phyloP scores from a whole-genome alignment of 1,140 invertebrate species.

The Drosophila suzukii region DNA sequence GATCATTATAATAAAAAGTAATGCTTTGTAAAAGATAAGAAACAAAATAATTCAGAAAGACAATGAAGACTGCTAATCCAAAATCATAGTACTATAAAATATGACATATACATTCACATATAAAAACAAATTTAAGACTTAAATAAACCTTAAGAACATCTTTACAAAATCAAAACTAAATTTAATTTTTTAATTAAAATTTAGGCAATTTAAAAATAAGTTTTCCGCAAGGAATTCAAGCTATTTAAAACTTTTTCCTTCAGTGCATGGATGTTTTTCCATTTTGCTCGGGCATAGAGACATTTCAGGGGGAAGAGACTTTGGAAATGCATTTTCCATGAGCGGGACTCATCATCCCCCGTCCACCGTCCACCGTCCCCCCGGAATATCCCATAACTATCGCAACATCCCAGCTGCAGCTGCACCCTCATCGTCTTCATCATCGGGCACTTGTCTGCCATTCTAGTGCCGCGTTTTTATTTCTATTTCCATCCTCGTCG shows the following conservation, averaged over 20 bases:
- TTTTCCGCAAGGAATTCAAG: not conserved
- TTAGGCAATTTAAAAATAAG: not conserved
- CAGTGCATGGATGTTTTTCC: not conserved
- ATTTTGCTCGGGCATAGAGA: not conserved
- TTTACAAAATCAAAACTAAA: not conserved
- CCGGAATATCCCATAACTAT: not conserved
- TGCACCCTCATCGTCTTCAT: conserved; percentile 30
- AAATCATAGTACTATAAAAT: not conserved
- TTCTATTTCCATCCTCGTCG: conserved; percentile 40
- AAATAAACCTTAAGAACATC: not conserved
- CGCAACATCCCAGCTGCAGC: not conserved
- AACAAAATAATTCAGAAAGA: not conserved
- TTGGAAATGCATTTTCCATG: conserved; percentile 43
- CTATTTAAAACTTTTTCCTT: not conserved
- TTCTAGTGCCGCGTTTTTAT: conserved; percentile 32
- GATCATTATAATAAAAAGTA: no score
- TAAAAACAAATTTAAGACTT: not conserved
- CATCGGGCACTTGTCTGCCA: conserved; percentile 38
- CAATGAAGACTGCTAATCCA: not conserved
- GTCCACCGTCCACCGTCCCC: no score
- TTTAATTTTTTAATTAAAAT: no score
- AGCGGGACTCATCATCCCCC: not conserved
- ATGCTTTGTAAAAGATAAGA: no score
- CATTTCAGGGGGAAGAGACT: conserved; percentile 10
- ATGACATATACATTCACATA: no score